Conservation (phyloP, 2,888 invertebrate genomes). For the Epirrita christyi region DNA sequence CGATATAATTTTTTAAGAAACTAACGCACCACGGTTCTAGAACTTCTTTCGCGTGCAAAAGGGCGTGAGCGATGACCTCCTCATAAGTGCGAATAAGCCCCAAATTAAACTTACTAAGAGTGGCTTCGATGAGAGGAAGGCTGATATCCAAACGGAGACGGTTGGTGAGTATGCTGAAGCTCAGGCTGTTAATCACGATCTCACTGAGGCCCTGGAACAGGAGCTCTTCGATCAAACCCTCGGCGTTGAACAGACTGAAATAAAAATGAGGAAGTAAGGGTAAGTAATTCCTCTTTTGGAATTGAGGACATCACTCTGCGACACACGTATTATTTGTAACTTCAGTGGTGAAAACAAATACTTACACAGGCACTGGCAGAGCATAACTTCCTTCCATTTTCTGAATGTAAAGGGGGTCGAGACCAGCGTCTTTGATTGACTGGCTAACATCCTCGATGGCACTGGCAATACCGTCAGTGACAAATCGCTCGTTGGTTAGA, state of each 20-base stretch:
- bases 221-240: constrained; percentile 43
- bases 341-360: constrained; percentile 21
- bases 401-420: constrained; percentile 54
- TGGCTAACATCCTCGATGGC: constrained; percentile 48
- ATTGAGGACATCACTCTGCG: no score
- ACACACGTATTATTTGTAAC: no score
- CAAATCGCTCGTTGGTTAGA: constrained; percentile 36
- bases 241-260: constrained; percentile 52
- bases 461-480: constrained; percentile 44
- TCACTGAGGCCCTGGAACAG: constrained; percentile 56
- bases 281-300: no score
- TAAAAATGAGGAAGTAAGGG: not conserved
- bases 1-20: no score
- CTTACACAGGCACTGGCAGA: constrained; percentile 63
- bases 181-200: constrained; percentile 56
- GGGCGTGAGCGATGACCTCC: no score
- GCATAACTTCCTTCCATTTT: constrained; percentile 18
- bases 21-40: no score
- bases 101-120: constrained; percentile 48
- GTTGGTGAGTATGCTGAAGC: constrained; percentile 43
- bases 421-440: constrained; percentile 51
- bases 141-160: constrained; percentile 55
- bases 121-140: constrained; percentile 51
- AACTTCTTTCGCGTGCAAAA: no score
- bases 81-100: no score